Evolutionary conservation across 2,113 vertebrate species (phyloP).

Genomic region (Patagioenas fasciata): DNA sequence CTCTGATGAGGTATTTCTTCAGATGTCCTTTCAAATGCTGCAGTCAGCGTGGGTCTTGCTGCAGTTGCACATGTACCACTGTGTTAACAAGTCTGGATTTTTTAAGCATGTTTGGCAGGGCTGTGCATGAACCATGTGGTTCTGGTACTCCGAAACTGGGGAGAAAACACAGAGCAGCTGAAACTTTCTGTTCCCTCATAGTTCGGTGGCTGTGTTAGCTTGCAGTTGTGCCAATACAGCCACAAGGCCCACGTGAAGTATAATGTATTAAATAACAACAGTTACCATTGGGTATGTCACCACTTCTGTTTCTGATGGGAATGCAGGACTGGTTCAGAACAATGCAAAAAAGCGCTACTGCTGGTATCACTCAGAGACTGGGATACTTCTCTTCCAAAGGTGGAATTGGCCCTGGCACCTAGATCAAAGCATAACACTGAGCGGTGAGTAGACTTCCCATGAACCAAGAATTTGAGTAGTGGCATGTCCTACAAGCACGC

Average conservation of each 20-base stretch:
- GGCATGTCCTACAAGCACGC: background rate
- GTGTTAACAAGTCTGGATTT: background rate
- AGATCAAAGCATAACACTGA: background rate
- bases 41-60: background rate
- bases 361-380: background rate
- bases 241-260: background rate
- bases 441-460: background rate
- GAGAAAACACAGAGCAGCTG: background rate
- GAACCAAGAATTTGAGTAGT: background rate
- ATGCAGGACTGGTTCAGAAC: background rate
- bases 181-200: background rate
- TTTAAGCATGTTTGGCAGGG: background rate
- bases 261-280: background rate
- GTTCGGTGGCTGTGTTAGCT: background rate
- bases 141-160: background rate
- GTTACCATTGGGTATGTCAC: background rate
- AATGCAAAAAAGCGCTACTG: background rate
- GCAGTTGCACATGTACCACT: background rate
- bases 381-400: background rate
- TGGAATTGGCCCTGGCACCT: background rate
- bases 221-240: background rate
- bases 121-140: rapidly evolving
- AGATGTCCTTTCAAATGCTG: background rate
- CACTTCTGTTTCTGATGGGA: background rate
- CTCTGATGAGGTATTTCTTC: background rate